A percentile compares a stretch with the other conserved stretches of the same genome.
Conservation (phyloP, 2,888 invertebrate species). For the Perdita meconis region DNA sequence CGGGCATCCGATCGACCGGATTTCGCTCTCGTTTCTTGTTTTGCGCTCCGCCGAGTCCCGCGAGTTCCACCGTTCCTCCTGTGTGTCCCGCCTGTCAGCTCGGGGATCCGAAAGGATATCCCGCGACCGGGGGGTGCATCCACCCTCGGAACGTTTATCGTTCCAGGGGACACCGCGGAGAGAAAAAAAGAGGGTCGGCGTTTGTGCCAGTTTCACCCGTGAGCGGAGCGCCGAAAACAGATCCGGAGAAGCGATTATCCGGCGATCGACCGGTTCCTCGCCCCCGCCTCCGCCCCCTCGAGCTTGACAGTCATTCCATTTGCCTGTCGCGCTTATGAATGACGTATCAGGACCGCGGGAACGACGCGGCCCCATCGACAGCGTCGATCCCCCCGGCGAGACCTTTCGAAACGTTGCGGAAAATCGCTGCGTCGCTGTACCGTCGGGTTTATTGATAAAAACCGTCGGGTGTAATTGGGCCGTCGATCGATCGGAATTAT, state of each 20-base stretch:
- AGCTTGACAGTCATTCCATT: slow-evolving; percentile 50
- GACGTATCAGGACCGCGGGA: slow-evolving; percentile 26
- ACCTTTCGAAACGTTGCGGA: slow-evolving; percentile 24
- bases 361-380: slow-evolving; percentile 9
- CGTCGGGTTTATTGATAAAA: slow-evolving; percentile 10
- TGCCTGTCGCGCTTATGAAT: slow-evolving; percentile 30
- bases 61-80: neutral
- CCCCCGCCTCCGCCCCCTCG: neutral
- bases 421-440: slow-evolving; percentile 9
- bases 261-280: slow-evolving; percentile 14
- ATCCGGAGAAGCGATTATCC: slow-evolving; percentile 44
- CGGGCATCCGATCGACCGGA: slow-evolving; percentile 67
- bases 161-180: neutral
- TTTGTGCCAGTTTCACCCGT: neutral
- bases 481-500: slow-evolving; percentile 10
- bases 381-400: slow-evolving; percentile 5
- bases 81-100: neutral
- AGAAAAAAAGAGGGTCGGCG: neutral
- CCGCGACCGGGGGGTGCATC: neutral
- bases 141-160: slow-evolving; percentile 5
- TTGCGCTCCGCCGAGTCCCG: slow-evolving; percentile 61
- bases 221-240: slow-evolving; percentile 43
- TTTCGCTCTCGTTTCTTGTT: slow-evolving; percentile 71
- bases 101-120: neutral
- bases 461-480: slow-evolving; percentile 9